These are phyloP conservation scores for Cecidostiba fungosa DNA, from an alignment of 2,888 invertebrate genomes.

Conservation along the genomic window DNA sequence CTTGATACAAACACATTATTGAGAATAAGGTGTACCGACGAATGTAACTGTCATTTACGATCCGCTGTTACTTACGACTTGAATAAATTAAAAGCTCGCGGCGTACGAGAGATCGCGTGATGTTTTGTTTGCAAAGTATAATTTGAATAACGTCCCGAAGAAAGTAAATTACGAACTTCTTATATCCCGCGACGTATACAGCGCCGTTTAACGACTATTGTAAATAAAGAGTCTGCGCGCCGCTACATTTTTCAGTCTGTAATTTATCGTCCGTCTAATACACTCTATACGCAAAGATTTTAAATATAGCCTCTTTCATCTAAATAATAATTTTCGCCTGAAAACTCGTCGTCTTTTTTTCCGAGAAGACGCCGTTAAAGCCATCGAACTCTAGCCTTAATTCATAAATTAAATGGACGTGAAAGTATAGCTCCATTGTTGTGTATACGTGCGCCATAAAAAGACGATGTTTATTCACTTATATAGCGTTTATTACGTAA, in stretches of 20 bases:
- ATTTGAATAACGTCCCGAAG: slow-evolving; percentile 48
- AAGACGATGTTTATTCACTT: slow-evolving; percentile 27
- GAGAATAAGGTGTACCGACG: background rate
- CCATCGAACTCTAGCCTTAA: slow-evolving; percentile 46
- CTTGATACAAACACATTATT: too few relatives aligned
- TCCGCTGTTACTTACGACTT: slow-evolving; percentile 8
- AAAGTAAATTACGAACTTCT: slow-evolving; percentile 49
- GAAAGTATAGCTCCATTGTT: slow-evolving; percentile 41
- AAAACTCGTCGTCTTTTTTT: slow-evolving; percentile 25
- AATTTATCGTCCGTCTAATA: slow-evolving; percentile 47
- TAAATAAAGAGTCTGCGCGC: slow-evolving; percentile 37
- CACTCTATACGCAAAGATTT: slow-evolving; percentile 13
- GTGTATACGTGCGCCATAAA: background rate
- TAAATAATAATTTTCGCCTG: slow-evolving; percentile 50
- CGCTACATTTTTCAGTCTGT: slow-evolving; percentile 36
- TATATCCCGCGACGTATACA: slow-evolving; percentile 36
- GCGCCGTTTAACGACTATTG: slow-evolving; percentile 55
- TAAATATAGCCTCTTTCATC: slow-evolving; percentile 45
- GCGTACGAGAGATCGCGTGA: slow-evolving; percentile 7
- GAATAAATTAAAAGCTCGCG: slow-evolving; percentile 41
- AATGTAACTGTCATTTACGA: slow-evolving; percentile 39
- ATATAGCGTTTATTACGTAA: slow-evolving; percentile 16
- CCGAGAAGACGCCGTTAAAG: slow-evolving; percentile 43
- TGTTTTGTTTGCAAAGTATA: slow-evolving; percentile 27
- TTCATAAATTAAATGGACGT: slow-evolving; percentile 56